These are phyloP conservation scores for Horisme vitalbata DNA, from an alignment of 2,888 invertebrate genomes.

Conservation along the genomic window DNA sequence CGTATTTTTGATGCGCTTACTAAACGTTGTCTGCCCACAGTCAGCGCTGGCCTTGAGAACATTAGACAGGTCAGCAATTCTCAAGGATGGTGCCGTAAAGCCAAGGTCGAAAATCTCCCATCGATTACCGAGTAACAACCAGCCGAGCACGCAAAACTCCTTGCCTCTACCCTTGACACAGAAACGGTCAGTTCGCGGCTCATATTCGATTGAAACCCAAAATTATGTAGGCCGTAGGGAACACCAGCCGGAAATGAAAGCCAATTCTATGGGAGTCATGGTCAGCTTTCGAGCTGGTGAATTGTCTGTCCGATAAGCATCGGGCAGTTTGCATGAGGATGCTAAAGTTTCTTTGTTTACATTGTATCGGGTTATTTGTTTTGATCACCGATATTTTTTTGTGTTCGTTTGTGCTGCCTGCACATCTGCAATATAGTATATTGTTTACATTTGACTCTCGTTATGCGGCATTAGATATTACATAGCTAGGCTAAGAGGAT, in stretches of 20 bases:
- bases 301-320: slow-evolving; percentile 23
- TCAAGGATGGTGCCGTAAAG: slow-evolving; percentile 66
- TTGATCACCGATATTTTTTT: background rate
- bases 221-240: slow-evolving; percentile 67
- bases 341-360: background rate
- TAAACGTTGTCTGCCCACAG: background rate
- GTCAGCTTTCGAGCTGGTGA: slow-evolving; percentile 22
- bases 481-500: too few species aligned
- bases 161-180: slow-evolving; percentile 75
- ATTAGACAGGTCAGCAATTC: slow-evolving; percentile 65
- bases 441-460: too few species aligned
- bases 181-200: slow-evolving; percentile 59
- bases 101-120: slow-evolving; percentile 79
- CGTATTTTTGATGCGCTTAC: background rate
- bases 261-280: slow-evolving; percentile 36
- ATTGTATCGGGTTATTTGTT: background rate
- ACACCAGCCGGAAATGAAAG: slow-evolving; percentile 55
- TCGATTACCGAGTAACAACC: slow-evolving; percentile 64
- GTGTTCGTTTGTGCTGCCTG: background rate
- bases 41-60: slow-evolving; percentile 43
- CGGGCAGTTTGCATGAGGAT: slow-evolving; percentile 11
- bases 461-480: too few species aligned
- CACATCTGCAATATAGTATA: background rate
- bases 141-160: slow-evolving; percentile 73
- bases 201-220: slow-evolving; percentile 52